phyloP scores from a whole-genome alignment of 2,113 vertebrate genomes.

The Leptobrachium leishanense region DNA sequence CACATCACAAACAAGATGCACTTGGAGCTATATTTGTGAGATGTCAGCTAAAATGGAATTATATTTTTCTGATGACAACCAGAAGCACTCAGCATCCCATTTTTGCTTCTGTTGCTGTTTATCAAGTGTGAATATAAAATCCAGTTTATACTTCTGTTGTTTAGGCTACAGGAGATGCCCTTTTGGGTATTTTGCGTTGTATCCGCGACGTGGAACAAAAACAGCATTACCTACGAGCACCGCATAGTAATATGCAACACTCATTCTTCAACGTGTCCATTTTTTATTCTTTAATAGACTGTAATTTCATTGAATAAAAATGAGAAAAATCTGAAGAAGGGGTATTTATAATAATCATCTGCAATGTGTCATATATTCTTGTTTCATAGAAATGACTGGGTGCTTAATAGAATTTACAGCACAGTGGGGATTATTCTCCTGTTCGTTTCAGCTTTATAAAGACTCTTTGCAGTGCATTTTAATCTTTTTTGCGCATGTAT shows the following conservation, averaged over 20 bases:
- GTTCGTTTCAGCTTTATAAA: neutral
- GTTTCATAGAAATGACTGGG: neutral
- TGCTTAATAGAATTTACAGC: neutral
- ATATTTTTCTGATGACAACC: constrained; percentile 50
- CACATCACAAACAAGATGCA: constrained; percentile 50
- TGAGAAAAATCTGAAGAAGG: constrained; percentile 12
- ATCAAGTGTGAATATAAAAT: constrained; percentile 50
- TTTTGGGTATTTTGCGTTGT: constrained; percentile 33
- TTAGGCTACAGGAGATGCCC: constrained; percentile 46
- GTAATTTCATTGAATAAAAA: constrained; percentile 12
- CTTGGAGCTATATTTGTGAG: constrained; percentile 49
- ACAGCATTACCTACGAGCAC: constrained; percentile 36
- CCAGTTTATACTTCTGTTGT: constrained; percentile 45
- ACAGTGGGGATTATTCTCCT: neutral
- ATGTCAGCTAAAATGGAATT: constrained; percentile 51
- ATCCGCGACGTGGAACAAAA: constrained; percentile 8
- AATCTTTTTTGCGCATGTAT: too few species aligned
- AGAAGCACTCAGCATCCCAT: constrained; percentile 46
- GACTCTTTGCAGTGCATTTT: too few species aligned
- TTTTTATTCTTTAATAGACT: constrained; percentile 26
- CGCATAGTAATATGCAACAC: constrained; percentile 20
- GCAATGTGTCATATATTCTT: constrained; percentile 10
- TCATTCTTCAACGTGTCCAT: constrained; percentile 19
- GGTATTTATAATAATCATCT: constrained; percentile 22
- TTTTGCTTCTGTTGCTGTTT: constrained; percentile 48